Percentiles rank a stretch among this genome's conserved stretches.
Conservation (phyloP, 2,113 vertebrate species). For the Microcebus jonahi region DNA sequence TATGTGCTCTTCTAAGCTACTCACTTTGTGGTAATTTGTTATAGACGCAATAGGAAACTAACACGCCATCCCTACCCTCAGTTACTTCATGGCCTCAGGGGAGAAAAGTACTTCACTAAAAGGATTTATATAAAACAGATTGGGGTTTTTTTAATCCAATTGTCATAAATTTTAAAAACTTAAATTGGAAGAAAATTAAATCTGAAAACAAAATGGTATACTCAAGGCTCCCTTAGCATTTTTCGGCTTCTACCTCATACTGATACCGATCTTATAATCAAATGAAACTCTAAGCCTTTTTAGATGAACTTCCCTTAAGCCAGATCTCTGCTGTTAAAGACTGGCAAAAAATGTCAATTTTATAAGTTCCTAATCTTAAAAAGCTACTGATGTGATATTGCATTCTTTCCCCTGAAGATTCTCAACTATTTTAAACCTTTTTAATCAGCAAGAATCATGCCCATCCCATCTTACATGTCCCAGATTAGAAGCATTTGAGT, state of each 20-base stretch:
- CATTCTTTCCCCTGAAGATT: neutral
- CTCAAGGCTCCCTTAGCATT: neutral
- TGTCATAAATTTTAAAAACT: neutral
- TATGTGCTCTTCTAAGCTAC: neutral
- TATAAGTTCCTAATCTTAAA: slow-evolving; percentile 35
- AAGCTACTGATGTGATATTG: neutral
- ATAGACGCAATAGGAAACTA: neutral
- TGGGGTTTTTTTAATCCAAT: neutral
- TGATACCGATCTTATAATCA: slow-evolving; percentile 17
- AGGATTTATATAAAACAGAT: neutral
- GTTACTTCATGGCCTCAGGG: neutral
- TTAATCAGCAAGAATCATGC: neutral
- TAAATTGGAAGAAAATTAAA: slow-evolving; percentile 32
- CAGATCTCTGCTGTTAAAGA: neutral
- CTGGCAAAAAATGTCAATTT: neutral
- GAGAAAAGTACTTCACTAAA: neutral
- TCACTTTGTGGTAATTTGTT: neutral
- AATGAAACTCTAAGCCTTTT: slow-evolving; percentile 54
- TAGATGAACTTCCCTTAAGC: slow-evolving; percentile 40
- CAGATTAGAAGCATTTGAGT: neutral
- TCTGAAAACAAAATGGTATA: slow-evolving; percentile 33
- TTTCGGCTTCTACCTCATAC: neutral
- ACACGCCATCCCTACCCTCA: neutral
- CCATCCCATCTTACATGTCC: neutral
- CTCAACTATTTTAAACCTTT: neutral